phyloP scores from a whole-genome alignment of 2,113 vertebrate genomes.

The Elgaria multicarinata region DNA sequence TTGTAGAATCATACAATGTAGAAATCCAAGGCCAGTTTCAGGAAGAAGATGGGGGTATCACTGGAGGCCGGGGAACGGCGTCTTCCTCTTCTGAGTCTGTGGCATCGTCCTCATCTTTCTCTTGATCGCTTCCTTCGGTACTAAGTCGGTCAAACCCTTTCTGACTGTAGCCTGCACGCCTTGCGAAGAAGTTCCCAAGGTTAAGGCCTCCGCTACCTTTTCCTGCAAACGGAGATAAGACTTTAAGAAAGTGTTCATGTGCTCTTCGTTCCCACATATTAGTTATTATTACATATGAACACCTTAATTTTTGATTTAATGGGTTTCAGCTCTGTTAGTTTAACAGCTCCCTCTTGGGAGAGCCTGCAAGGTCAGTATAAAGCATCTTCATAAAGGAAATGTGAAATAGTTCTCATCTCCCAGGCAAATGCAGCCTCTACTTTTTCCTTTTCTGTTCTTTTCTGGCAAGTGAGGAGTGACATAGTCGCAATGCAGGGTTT shows the following conservation, averaged over 20 bases:
- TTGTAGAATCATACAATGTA: slow-evolving; percentile 39
- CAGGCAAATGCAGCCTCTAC: not conserved
- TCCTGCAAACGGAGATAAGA: slow-evolving; percentile 75
- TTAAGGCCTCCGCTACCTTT: slow-evolving; percentile 89
- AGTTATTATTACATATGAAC: not conserved
- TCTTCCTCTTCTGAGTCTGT: slow-evolving; percentile 96
- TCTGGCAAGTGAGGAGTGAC: not conserved
- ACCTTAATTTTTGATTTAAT: not conserved
- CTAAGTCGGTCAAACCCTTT: slow-evolving; percentile 97
- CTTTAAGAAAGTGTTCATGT: not conserved
- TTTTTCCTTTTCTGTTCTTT: too few relatives aligned
- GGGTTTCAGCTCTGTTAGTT: not conserved
- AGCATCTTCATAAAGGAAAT: not conserved
- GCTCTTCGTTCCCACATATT: not conserved
- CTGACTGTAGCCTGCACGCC: slow-evolving; percentile 90
- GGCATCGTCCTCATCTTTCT: slow-evolving; percentile 91
- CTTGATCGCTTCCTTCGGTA: slow-evolving; percentile 95
- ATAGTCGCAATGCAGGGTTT: not conserved
- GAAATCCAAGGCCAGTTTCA: slow-evolving; percentile 64
- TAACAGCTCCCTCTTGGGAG: not conserved
- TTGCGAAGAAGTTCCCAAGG: slow-evolving; percentile 95
- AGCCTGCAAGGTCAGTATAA: not conserved
- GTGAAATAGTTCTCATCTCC: not conserved
- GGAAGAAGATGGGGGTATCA: slow-evolving; percentile 73
- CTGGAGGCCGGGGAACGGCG: slow-evolving; percentile 78